These are phyloP conservation scores for Girardinichthys multiradiatus DNA, from an alignment of 2,113 vertebrate genomes.

Conservation along the genomic window DNA sequence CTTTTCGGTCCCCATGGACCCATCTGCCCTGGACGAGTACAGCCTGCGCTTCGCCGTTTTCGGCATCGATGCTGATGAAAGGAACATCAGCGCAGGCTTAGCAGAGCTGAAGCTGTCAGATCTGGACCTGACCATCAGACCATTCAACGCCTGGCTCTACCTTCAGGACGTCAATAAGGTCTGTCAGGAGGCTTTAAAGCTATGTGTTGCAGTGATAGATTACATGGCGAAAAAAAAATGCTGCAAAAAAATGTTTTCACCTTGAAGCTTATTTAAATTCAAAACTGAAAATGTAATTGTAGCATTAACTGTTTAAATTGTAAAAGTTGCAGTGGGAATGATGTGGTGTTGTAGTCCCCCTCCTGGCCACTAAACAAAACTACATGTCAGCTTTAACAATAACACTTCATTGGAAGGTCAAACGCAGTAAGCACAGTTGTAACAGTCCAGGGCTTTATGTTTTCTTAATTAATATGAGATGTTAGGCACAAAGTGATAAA, in stretches of 20 bases:
- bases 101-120: constrained; percentile 94
- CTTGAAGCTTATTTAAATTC: too few species aligned
- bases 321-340: neutral
- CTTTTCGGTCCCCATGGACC: constrained; percentile 88
- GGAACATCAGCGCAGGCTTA: constrained; percentile 87
- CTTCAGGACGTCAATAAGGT: constrained; percentile 96
- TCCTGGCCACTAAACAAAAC: constrained; percentile 41
- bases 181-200: neutral
- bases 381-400: constrained; percentile 9
- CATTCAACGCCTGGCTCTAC: constrained; percentile 96
- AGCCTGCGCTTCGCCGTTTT: constrained; percentile 91
- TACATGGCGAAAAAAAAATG: too few species aligned
- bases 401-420: neutral
- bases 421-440: neutral
- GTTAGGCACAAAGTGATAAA: neutral
- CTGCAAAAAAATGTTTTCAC: neutral
- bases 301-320: neutral
- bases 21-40: constrained; percentile 85
- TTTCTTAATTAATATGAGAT: neutral
- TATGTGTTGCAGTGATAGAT: too few species aligned
- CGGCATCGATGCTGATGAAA: constrained; percentile 88
- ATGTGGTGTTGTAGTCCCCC: constrained; percentile 25
- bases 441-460: neutral
- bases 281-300: too few species aligned
- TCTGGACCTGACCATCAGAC: constrained; percentile 86